Evolutionary conservation across 2,888 invertebrate genomes (phyloP).

Genomic region (Cerastis leucographa): DNA sequence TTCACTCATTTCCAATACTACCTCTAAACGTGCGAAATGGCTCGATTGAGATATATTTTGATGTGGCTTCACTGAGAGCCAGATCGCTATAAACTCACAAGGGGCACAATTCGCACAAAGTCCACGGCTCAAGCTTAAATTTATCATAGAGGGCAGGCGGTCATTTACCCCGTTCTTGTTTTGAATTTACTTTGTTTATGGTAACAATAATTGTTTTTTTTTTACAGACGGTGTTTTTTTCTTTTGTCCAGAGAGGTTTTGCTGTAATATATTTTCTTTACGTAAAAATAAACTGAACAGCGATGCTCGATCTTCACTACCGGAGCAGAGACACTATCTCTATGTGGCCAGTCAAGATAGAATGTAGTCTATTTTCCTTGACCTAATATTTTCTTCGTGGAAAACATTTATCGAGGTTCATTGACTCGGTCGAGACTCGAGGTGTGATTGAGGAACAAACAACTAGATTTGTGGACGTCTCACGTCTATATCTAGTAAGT

Average conservation of each 20-base stretch:
- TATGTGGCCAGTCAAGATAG: slow-evolving; percentile 50
- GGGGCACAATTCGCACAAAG: slow-evolving; percentile 55
- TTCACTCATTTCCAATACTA: slow-evolving; percentile 1
- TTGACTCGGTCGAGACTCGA: slow-evolving; percentile 45
- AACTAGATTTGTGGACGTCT: slow-evolving; percentile 25
- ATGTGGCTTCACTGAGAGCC: slow-evolving; percentile 53
- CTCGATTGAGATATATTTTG: slow-evolving; percentile 64
- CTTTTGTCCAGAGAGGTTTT: background rate
- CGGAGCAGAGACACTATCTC: slow-evolving; percentile 41
- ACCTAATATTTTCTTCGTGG: slow-evolving; percentile 50
- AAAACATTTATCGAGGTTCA: slow-evolving; percentile 56
- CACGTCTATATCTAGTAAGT: slow-evolving; percentile 3
- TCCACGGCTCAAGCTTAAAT: slow-evolving; percentile 45
- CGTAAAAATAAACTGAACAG: slow-evolving; percentile 22
- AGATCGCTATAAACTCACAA: slow-evolving; percentile 66
- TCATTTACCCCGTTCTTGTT: slow-evolving; percentile 63
- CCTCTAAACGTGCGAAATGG: slow-evolving; percentile 12
- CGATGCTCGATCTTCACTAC: slow-evolving; percentile 24
- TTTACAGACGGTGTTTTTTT: background rate
- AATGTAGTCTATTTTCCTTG: slow-evolving; percentile 44
- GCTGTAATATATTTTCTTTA: slow-evolving; percentile 16
- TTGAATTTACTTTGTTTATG: slow-evolving; percentile 44
- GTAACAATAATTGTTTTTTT: slow-evolving; percentile 28
- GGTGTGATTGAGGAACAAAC: slow-evolving; percentile 48
- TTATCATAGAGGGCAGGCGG: slow-evolving; percentile 66